Evolutionary conservation across 2,113 vertebrate species (phyloP), one percentile per base, ranked within the genome.

Genomic region (Sorex fumeus): DNA sequence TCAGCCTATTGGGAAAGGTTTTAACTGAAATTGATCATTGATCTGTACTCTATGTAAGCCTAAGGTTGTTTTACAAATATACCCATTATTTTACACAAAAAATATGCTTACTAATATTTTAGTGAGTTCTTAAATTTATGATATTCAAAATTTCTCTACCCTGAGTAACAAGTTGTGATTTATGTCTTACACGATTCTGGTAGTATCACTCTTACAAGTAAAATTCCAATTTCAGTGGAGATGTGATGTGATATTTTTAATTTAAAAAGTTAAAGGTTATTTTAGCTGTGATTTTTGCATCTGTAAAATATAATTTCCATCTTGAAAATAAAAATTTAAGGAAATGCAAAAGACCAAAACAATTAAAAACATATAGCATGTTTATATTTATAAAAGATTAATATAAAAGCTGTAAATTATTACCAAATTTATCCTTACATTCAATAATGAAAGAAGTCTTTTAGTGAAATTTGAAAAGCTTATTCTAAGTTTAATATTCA

Each of bases 21-120:
- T 34, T 36, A 69, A 75, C 0, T 19, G 0, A 12, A 43, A 71
- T 2, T 12, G 19, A 71, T 32, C 8, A 25, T 18, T 86, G 13
- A 0, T 0, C 2, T 76, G 57, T 70, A 28, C 0, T 43, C 3
- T 45, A 4, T 30, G 23, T 43, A 3, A 6, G 0, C 11, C 30
- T 67, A 67, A 53, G 12, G 15, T 53, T 53, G 12, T 53, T 53
- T 13, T 53, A 53, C 13, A 16, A 15, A 53, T 19, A 53, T 53
- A 53, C 53, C 13, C 53, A 53, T 15, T 53, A n/a, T 53, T 53
- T 53, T 2, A 53, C 18, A 53, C 53, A 53, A 53, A 53, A 53
- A 53, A 40, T 53, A 53, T 53, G 53, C 53, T 53, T 16, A 53
- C 53, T 53, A 53, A 53, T 53, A 53, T 16, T 53, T 53, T 53